Conservation (phyloP, 2,113 vertebrate genomes). For the Syrrhaptes paradoxus region DNA sequence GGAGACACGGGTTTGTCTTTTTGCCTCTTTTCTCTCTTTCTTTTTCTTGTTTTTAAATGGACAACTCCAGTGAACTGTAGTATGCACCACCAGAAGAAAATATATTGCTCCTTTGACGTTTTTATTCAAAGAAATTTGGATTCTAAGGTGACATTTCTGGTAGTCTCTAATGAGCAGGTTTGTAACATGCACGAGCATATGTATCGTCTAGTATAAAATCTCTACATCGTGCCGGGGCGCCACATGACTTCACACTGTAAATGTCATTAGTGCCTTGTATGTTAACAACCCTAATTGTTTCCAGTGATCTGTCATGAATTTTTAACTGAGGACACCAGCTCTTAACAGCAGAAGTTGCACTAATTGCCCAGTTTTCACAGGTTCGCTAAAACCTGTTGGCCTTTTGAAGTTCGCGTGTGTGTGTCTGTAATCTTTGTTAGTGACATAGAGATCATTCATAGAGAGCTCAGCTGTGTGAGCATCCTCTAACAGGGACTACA, state of each 20-base stretch:
- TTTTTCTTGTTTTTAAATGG: background rate
- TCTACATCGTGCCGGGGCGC: background rate
- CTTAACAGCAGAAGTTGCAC: background rate
- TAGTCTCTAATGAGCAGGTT: background rate
- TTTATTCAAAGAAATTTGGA: background rate
- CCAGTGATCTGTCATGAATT: background rate
- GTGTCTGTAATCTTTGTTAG: background rate
- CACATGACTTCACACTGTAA: background rate
- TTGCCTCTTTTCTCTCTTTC: background rate
- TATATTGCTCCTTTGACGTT: background rate
- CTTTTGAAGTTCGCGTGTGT: background rate
- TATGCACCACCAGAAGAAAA: background rate
- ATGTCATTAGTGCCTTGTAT: slow-evolving; percentile 3
- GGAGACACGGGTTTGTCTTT: background rate
- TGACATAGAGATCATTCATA: background rate
- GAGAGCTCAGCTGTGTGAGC: background rate
- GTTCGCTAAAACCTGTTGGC: background rate
- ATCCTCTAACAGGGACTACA: background rate
- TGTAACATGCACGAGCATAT: background rate
- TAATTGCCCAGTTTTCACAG: slow-evolving; percentile 49
- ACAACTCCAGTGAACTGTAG: background rate
- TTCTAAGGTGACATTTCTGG: slow-evolving; percentile 2
- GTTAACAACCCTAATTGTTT: slow-evolving; percentile 50
- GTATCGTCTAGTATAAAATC: background rate
- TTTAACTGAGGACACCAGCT: background rate